Percentiles rank a stretch among this genome's conserved stretches.
phyloP scores from a whole-genome alignment of 2,113 vertebrate species.

The Paradoxurus hermaphroditus region DNA sequence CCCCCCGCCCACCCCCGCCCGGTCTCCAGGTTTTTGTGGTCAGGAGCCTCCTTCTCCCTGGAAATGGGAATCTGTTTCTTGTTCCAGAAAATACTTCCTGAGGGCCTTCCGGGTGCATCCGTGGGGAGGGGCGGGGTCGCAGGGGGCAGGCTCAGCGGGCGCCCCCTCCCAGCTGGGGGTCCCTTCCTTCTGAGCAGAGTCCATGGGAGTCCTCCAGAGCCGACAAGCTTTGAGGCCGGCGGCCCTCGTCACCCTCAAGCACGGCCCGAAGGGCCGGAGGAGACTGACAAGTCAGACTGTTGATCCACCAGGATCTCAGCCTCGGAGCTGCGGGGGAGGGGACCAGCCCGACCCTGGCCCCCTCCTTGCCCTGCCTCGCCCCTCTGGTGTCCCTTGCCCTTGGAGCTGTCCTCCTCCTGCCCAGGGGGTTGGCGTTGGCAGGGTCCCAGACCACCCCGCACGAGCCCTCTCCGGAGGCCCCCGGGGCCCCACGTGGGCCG shows the following conservation, averaged over 20 bases:
- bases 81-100: neutral
- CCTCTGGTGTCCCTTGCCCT: no score
- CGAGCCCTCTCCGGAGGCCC: neutral
- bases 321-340: rapidly evolving
- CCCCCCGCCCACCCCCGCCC: neutral
- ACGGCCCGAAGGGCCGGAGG: neutral
- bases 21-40: no score
- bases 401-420: rapidly evolving
- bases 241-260: no score
- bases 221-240: neutral
- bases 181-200: neutral
- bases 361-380: rapidly evolving
- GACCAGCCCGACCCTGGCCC: neutral
- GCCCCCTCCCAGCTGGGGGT: rapidly evolving
- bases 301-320: neutral
- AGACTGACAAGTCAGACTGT: no score
- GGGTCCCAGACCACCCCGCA: rapidly evolving
- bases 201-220: no score
- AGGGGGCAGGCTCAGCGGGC: neutral
- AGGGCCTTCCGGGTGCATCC: neutral
- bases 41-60: neutral
- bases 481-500: neutral
- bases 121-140: neutral
- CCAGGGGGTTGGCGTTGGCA: rapidly evolving
- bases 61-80: neutral